These are phyloP conservation scores for Leptothorax acervorum DNA, from an alignment of 2,888 invertebrate species.

Conservation along the genomic window DNA sequence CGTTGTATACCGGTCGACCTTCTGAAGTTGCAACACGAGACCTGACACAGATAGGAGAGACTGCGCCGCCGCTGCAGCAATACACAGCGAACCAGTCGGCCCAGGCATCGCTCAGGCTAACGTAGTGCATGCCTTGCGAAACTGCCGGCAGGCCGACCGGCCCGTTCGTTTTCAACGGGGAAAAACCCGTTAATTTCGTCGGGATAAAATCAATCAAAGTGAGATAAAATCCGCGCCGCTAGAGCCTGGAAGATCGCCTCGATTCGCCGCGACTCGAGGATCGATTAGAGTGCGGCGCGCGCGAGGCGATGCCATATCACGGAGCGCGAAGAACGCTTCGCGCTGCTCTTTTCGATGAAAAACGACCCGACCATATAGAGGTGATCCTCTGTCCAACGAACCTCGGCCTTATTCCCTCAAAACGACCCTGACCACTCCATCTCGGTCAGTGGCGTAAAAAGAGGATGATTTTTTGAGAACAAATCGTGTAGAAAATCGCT, in stretches of 20 bases:
- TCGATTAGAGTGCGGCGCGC: constrained; percentile 66
- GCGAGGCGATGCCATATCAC: constrained; percentile 40
- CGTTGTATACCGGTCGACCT: constrained; percentile 84
- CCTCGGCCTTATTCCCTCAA: constrained; percentile 53
- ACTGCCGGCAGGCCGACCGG: constrained; percentile 66
- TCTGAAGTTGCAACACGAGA: constrained; percentile 84
- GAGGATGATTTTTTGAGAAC: constrained; percentile 18
- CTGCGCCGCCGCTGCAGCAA: constrained; percentile 56
- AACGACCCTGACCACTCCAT: constrained; percentile 58
- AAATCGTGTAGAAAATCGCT: background rate
- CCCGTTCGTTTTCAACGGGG: constrained; percentile 71
- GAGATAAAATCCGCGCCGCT: constrained; percentile 59
- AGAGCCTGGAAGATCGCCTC: constrained; percentile 59
- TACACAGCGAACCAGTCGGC: constrained; percentile 52
- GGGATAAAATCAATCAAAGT: constrained; percentile 74
- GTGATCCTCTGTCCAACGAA: constrained; percentile 38
- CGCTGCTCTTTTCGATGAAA: constrained; percentile 55
- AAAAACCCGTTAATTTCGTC: constrained; percentile 78
- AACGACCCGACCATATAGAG: constrained; percentile 55
- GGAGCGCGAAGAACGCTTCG: constrained; percentile 30
- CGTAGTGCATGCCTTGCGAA: constrained; percentile 77
- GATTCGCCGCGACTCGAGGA: constrained; percentile 42
- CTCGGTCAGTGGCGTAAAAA: constrained; percentile 50
- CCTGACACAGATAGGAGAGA: constrained; percentile 84
- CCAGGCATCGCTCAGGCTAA: constrained; percentile 61